Base-by-base conservation (phyloP, 2,113 vertebrate species). In the Odontesthes bonariensis region DNA sequence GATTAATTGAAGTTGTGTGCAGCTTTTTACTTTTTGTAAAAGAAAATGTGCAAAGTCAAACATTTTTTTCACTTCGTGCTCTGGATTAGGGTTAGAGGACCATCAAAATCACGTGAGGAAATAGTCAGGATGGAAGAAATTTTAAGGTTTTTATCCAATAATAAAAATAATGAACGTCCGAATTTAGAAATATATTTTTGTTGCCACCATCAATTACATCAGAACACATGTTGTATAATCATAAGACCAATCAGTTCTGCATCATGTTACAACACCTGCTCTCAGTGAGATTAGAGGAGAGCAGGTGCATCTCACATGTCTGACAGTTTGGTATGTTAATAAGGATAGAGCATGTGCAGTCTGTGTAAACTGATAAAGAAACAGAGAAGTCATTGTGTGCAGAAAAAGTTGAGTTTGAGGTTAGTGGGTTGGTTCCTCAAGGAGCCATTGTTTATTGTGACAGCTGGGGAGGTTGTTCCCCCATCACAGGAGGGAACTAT, bases 321-420 rank as follows among this genome's bases (percentile, higher is more conserved):
- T 67, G 27, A 27, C 58, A 8, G 77, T 61, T 77, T 80, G 75
- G 57, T 85, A 81, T 79, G 84, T 57, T 77, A 81, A 83, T 69
- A 49, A 85, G 68, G 62, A 42, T 33, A 66, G 22, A 60, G 65
- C 38, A 19, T 44, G 71, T n/a, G n/a, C n/a, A 75, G 54, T 65
- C 66, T 79, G 58, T 78, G 73, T 78, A 73, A 59, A 27, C 59
- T 69, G 70, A 84, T 74, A 52, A 70, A 81, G 72, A 79, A 71
- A 90, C 88, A 91, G 62, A 81, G 84, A 33, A 20, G 20, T 66
- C 84, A 84, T 81, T 90, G 88, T 91, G 51, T 68, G 20, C 31
- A 17, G 57, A 58, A 79, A 52, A 84, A 79, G 72, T 76, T 77
- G 66, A 79, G 84, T 46, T 67, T 17, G 20, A 77, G 81, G 73